A percentile compares a stretch with the other conserved stretches of the same genome.
Evolutionary conservation across 2,797 vertebrate species (phyloP).

Genomic region (Triplophysa yarkandensis): DNA sequence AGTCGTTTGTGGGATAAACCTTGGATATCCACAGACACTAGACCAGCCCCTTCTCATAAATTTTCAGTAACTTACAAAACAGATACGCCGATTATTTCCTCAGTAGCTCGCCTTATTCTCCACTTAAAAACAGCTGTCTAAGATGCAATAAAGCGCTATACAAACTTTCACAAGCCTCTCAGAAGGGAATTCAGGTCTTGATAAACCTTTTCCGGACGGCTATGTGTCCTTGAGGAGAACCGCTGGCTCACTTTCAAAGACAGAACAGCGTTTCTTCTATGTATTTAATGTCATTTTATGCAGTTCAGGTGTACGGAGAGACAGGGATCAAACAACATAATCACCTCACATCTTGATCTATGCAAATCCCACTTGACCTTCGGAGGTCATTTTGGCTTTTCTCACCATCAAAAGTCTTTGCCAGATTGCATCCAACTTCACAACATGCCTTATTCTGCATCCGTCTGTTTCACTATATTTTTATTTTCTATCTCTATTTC

Average conservation of each 20-base stretch:
- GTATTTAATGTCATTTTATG: conserved; percentile 13
- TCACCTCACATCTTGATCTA: conserved; percentile 14
- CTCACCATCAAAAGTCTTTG: background rate
- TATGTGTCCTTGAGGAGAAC: conserved; percentile 24
- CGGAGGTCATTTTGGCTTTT: conserved; percentile 4
- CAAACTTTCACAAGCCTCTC: conserved; percentile 12
- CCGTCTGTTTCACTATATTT: conserved; percentile 5
- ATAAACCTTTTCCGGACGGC: conserved; percentile 7
- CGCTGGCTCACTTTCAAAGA: conserved; percentile 31
- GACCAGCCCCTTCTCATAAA: background rate
- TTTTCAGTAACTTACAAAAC: background rate
- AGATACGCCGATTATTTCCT: conserved; percentile 50
- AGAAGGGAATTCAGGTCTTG: conserved; percentile 13
- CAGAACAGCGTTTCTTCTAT: conserved; percentile 16
- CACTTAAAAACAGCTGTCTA: conserved; percentile 5
- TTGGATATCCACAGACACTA: background rate
- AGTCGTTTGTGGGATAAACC: too few relatives aligned
- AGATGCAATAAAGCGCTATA: conserved; percentile 30
- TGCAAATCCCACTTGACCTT: conserved; percentile 12
- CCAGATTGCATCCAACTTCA: background rate
- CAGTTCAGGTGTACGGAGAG: conserved; percentile 2
- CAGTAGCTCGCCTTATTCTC: conserved; percentile 36
- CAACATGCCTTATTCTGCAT: background rate
- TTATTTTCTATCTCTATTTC: conserved; percentile 9
- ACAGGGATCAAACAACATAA: conserved; percentile 25